A percentile compares a stretch with the other conserved stretches of the same genome.
Conservation (phyloP, 1,140 invertebrate species). For the Polypedilum pembai region DNA sequence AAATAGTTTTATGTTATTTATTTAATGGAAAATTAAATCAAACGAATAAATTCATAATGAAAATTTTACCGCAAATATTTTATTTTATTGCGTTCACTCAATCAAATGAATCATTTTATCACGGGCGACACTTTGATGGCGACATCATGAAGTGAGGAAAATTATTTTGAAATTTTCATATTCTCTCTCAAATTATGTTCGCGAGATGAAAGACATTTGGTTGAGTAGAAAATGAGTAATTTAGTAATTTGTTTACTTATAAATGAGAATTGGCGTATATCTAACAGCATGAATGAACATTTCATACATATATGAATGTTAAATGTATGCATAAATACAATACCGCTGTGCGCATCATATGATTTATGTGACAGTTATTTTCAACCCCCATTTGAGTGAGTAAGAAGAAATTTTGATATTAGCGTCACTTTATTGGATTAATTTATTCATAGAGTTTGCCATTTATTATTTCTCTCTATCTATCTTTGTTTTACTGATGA, state of each 20-base stretch:
- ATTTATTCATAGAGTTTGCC: neutral
- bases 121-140: neutral
- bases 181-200: neutral
- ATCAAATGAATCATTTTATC: neutral
- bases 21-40: too few species aligned
- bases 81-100: too few species aligned
- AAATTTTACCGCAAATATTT: neutral
- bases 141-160: neutral
- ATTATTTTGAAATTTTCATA: neutral
- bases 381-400: neutral
- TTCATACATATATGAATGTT: too few species aligned
- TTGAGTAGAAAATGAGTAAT: too few species aligned
- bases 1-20: too few species aligned
- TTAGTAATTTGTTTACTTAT: too few species aligned
- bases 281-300: too few species aligned
- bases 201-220: neutral
- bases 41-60: neutral
- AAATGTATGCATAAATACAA: too few species aligned
- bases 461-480: neutral
- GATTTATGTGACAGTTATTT: neutral
- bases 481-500: too few species aligned
- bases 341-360: neutral
- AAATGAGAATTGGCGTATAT: too few species aligned
- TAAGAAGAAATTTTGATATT: neutral
- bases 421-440: neutral